Percentiles rank a stretch among this genome's conserved stretches.
These are phyloP conservation scores for Sepiola atlantica DNA, from an alignment of 2,888 invertebrate species.

Conservation along the genomic window DNA sequence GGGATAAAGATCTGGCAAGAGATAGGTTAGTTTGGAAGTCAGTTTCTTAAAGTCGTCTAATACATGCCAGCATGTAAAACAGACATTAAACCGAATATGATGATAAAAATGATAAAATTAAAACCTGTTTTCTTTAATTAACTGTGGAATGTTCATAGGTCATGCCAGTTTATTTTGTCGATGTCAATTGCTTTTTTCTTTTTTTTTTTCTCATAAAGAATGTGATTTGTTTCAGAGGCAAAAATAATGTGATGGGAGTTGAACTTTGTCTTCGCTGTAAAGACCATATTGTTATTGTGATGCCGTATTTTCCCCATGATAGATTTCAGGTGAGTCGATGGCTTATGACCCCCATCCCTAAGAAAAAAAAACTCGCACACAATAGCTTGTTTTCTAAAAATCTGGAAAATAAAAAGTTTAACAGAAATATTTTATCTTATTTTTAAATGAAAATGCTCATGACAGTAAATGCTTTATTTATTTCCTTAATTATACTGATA, in stretches of 20 bases:
- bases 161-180: neutral
- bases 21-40: too few species aligned
- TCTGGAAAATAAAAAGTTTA: too few species aligned
- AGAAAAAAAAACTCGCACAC: too few species aligned
- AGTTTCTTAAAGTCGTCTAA: neutral
- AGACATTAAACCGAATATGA: neutral
- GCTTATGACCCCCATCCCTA: neutral
- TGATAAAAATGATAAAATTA: neutral
- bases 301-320: constrained; percentile 90
- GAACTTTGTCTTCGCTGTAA: constrained; percentile 84
- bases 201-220: neutral
- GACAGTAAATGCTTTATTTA: too few species aligned
- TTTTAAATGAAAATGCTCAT: too few species aligned
- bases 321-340: constrained; percentile 82
- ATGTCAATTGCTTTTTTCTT: neutral
- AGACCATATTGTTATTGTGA: constrained; percentile 89
- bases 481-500: too few species aligned
- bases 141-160: neutral
- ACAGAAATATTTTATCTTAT: too few species aligned
- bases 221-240: constrained; percentile 80
- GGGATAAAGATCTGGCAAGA: too few species aligned
- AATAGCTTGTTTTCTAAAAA: too few species aligned
- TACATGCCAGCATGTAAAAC: neutral
- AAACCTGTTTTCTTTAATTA: neutral
- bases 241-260: constrained; percentile 87